Evolutionary conservation across 1,140 invertebrate genomes (phyloP).

Genomic region (Drosophila fuyamai): DNA sequence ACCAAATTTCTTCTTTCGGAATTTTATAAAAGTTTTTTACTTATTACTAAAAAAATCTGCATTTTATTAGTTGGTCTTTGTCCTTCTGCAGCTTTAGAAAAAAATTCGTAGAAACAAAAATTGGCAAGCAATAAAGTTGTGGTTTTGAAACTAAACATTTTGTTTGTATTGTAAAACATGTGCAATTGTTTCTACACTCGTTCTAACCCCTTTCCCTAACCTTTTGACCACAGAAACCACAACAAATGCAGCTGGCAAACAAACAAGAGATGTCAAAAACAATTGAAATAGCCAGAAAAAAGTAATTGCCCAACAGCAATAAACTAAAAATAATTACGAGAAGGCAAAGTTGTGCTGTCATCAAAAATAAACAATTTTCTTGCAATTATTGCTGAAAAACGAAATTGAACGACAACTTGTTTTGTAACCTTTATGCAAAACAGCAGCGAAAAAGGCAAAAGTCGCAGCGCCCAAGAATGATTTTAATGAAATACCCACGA

Average conservation of each 20-base stretch:
- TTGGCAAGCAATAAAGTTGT: slow-evolving; percentile 5
- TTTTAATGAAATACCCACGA: slow-evolving; percentile 65
- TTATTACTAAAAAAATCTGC: slow-evolving; percentile 1
- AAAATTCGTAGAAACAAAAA: slow-evolving; percentile 4
- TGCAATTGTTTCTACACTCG: slow-evolving; percentile 10
- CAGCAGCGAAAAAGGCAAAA: slow-evolving; percentile 26
- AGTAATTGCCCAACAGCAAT: slow-evolving; percentile 39
- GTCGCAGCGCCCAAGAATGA: slow-evolving; percentile 42
- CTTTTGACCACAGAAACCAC: slow-evolving; percentile 60
- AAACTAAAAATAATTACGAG: slow-evolving; percentile 69
- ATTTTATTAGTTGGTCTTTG: background rate
- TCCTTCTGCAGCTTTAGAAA: background rate
- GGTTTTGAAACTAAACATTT: slow-evolving; percentile 2
- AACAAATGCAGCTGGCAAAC: slow-evolving; percentile 40
- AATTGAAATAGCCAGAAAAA: slow-evolving; percentile 15
- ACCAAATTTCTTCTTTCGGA: background rate
- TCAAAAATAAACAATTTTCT: slow-evolving; percentile 25
- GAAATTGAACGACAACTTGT: slow-evolving; percentile 51
- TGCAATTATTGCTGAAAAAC: slow-evolving; percentile 31
- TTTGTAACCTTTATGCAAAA: slow-evolving; percentile 56
- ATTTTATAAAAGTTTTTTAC: background rate
- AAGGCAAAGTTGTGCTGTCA: slow-evolving; percentile 52
- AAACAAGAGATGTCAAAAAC: slow-evolving; percentile 33
- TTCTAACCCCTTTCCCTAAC: slow-evolving; percentile 12
- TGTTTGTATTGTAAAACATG: slow-evolving; percentile 9